Base-by-base conservation (phyloP, 2,888 invertebrate genomes). In the Aricia artaxerxes region DNA sequence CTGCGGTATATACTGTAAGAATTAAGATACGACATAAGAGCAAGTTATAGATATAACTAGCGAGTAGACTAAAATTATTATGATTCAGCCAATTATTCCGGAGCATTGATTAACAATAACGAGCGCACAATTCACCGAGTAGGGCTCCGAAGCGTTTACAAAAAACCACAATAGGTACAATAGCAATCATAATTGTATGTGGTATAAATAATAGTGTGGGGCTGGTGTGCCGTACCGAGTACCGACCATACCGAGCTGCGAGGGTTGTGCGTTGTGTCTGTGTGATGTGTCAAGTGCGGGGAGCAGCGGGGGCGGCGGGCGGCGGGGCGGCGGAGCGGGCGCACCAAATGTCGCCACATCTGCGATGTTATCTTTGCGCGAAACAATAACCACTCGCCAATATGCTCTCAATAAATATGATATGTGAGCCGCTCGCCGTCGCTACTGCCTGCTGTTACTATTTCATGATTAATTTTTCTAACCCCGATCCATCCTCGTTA, bases 371-470 rank as follows among this genome's bases (percentile, higher is more conserved):
- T 35, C 35, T 13, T 11, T 13, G 69, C 38, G 69, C 16, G 4
- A 31, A 69, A 69, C 69, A 69, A 69, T 69, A 69, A 69, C 35
- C 69, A 69, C 69, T 69, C 69, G 69, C 69, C 69, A 69, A 16
- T 38, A 69, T 69, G 69, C 13, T 69, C 35, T 69, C 35, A 69
- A 69, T 69, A 69, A 69, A 69, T 13, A 69, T 57, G 35, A 69
- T 69, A 13, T 69, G 31, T 31, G 69, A 69, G 69, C 69, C 69
- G 35, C 31, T 3, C 24, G 35, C 31, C 16, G 35, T 69, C 69
- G 4, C 69, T 38, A 13, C 69, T 64, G 35, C 2, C 69, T 69
- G 69, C 69, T 64, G 64, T 31, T 24, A 69, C 35, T 35, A 13
- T 69, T 38, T 69, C 69, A 38, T 69, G 13, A 16, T 38, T 35